Evolutionary conservation across 1,140 invertebrate species (phyloP).

Genomic region (Meloidogyne hapla): DNA sequence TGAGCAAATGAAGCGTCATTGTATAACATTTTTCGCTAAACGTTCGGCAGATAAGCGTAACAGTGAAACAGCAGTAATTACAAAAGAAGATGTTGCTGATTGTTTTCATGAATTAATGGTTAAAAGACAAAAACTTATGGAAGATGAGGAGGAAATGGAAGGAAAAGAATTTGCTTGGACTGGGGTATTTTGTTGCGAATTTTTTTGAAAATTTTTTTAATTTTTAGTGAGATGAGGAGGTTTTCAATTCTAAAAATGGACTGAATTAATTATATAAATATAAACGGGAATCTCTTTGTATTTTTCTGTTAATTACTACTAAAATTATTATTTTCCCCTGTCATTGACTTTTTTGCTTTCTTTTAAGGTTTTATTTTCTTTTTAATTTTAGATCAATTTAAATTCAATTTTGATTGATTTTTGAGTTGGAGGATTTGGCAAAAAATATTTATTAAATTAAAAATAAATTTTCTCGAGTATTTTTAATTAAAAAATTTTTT

Average conservation of each 20-base stretch:
- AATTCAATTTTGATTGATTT: too few relatives aligned
- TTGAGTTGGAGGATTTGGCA: too few relatives aligned
- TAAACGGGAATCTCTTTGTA: slow-evolving; percentile 1
- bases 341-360: not conserved
- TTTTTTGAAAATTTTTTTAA: not conserved
- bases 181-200: slow-evolving; percentile 23
- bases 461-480: too few relatives aligned
- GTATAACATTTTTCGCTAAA: slow-evolving; percentile 37
- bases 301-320: not conserved
- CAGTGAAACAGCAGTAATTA: slow-evolving; percentile 34
- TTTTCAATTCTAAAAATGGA: not conserved
- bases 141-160: slow-evolving; percentile 3
- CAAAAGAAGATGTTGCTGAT: slow-evolving; percentile 38
- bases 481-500: too few relatives aligned
- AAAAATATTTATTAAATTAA: too few relatives aligned
- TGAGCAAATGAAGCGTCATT: slow-evolving; percentile 44
- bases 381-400: too few relatives aligned
- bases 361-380: too few relatives aligned
- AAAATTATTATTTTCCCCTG: not conserved
- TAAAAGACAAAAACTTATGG: slow-evolving; percentile 31
- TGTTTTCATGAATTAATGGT: slow-evolving; percentile 44
- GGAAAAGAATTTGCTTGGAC: slow-evolving; percentile 32
- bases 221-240: slow-evolving; percentile 4
- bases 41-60: not conserved
- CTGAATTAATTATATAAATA: not conserved